A percentile compares a stretch with the other conserved stretches of the same genome.
phyloP scores from a whole-genome alignment of 2,113 vertebrate species.

The Axis porcinus region DNA sequence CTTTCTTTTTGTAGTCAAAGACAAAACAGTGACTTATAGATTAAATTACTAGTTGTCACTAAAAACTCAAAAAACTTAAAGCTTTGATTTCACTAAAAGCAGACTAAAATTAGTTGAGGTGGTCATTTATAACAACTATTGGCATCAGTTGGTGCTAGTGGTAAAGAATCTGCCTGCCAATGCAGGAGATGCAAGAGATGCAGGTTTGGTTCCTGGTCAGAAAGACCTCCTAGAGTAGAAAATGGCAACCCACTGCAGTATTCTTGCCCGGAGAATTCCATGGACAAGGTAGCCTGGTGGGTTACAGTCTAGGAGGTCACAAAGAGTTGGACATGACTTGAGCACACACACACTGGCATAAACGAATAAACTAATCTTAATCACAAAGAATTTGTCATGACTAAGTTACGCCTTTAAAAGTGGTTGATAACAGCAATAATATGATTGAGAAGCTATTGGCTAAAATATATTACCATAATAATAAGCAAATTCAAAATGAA shows the following conservation, averaged over 20 bases:
- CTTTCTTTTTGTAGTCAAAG: not conserved
- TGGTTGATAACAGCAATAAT: not conserved
- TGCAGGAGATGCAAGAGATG: not conserved
- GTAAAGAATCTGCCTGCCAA: not conserved
- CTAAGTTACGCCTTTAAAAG: not conserved
- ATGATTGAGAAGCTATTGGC: not conserved
- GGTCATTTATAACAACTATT: not conserved
- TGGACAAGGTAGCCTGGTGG: not conserved
- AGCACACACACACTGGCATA: not conserved
- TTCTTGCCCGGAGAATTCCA: not conserved
- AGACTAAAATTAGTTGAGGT: not conserved
- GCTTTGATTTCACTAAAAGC: not conserved
- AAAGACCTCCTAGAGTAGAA: not conserved
- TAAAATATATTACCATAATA: not conserved
- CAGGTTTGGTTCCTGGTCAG: not conserved
- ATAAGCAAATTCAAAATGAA: not conserved
- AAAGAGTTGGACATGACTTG: not conserved
- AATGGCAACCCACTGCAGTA: not conserved
- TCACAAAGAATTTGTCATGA: not conserved
- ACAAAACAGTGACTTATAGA: not conserved
- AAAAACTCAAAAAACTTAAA: conserved; percentile 25
- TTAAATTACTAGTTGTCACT: not conserved
- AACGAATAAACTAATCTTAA: not conserved
- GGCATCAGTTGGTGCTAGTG: not conserved
- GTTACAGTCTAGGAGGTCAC: not conserved